phyloP scores from a whole-genome alignment of 2,797 vertebrate species.

The Eutrigla gurnardus region DNA sequence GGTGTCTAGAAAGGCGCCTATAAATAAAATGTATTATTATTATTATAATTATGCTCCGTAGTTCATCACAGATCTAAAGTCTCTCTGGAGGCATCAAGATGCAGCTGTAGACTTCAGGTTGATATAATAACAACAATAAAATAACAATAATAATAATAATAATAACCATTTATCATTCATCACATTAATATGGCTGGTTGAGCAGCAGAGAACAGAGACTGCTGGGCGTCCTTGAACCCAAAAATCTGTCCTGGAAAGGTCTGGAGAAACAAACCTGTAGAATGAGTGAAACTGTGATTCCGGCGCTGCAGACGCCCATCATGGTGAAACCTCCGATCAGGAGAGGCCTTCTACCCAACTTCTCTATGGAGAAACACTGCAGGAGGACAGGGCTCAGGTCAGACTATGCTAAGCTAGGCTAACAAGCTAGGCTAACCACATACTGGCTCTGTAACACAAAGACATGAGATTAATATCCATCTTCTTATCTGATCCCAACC shows the following conservation, averaged over 20 bases:
- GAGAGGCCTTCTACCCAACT: slow-evolving; percentile 89
- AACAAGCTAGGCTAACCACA: not conserved
- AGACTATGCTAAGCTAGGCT: not conserved
- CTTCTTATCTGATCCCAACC: not conserved
- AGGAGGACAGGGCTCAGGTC: not conserved
- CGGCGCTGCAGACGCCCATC: slow-evolving; percentile 90
- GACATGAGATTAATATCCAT: not conserved
- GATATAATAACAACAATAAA: no score
- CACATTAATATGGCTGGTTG: no score
- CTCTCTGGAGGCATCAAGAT: not conserved
- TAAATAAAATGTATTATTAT: no score
- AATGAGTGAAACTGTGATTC: slow-evolving; percentile 88
- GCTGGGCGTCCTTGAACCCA: no score
- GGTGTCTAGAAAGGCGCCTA: no score
- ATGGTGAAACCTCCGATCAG: slow-evolving; percentile 88
- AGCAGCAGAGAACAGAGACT: no score
- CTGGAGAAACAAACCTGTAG: slow-evolving; percentile 82
- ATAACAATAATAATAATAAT: no score
- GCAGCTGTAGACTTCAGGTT: no score
- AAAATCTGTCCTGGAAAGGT: no score
- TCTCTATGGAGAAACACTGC: slow-evolving; percentile 93
- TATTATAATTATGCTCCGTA: no score
- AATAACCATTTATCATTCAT: no score
- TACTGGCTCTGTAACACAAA: not conserved
- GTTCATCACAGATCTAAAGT: no score